Percentiles rank a stretch among this genome's conserved stretches.
Evolutionary conservation across 2,888 invertebrate genomes (phyloP).

Genomic region (Hybos culiciformis): DNA sequence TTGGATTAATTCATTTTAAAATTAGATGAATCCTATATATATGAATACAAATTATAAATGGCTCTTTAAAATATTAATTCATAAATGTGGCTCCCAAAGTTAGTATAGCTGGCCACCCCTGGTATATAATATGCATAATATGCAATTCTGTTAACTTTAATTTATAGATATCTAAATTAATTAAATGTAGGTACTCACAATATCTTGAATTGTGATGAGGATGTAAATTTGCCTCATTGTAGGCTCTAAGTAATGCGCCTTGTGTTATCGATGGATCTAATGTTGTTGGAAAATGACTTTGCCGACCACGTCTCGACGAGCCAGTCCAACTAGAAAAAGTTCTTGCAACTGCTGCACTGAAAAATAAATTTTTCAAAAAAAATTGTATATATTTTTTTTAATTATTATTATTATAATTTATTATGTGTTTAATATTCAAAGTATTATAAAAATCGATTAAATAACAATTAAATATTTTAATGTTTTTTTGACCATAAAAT

Average conservation of each 20-base stretch:
- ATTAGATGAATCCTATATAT: too few relatives aligned
- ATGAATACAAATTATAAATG: too few relatives aligned
- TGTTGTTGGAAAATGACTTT: conserved; percentile 43
- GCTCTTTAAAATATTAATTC: too few relatives aligned
- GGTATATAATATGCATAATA: too few relatives aligned
- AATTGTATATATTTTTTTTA: conserved; percentile 13
- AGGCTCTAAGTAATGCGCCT: conserved; percentile 50
- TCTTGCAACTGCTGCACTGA: conserved; percentile 61
- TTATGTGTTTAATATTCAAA: neutral
- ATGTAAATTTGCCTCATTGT: conserved; percentile 44
- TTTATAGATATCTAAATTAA: too few relatives aligned
- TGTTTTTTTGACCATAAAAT: neutral
- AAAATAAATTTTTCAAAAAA: conserved; percentile 31
- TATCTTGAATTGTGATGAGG: conserved; percentile 29
- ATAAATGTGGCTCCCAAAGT: too few relatives aligned
- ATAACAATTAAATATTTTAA: neutral
- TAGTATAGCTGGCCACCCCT: too few relatives aligned
- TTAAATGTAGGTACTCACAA: conserved; percentile 35
- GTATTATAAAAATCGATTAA: neutral
- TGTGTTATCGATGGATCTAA: conserved; percentile 64
- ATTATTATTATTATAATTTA: neutral
- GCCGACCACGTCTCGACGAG: conserved; percentile 53
- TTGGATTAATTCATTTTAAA: too few relatives aligned
- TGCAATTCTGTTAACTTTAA: too few relatives aligned
- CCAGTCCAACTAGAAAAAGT: conserved; percentile 57